Evolutionary conservation across 2,113 vertebrate species (phyloP).

Genomic region (Agapornis roseicollis): DNA sequence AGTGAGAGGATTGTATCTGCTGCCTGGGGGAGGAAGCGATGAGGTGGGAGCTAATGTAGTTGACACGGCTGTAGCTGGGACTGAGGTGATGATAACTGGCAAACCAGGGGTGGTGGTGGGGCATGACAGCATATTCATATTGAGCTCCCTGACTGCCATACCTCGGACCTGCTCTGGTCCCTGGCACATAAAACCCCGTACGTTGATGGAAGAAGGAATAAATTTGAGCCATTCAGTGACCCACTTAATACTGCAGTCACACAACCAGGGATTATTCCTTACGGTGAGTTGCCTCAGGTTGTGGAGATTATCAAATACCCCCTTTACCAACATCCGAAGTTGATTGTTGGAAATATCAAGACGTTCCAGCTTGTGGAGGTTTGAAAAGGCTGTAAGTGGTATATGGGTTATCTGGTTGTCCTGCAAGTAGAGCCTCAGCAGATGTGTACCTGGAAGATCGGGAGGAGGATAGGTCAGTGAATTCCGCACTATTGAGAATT

Average conservation of each 20-base stretch:
- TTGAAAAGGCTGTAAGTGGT: conserved; percentile 87
- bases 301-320: conserved; percentile 89
- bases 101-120: conserved; percentile 76
- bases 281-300: conserved; percentile 89
- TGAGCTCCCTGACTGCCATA: conserved; percentile 95
- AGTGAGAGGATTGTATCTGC: conserved; percentile 42
- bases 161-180: conserved; percentile 92
- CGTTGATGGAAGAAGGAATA: conserved; percentile 86
- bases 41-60: conserved; percentile 52
- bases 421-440: conserved; percentile 90
- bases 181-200: conserved; percentile 92
- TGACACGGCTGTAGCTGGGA: conserved; percentile 67
- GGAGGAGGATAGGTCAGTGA: conserved; percentile 90
- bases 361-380: conserved; percentile 87
- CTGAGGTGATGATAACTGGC: conserved; percentile 70
- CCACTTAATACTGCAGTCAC: conserved; percentile 95
- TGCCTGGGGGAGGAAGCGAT: conserved; percentile 43
- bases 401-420: conserved; percentile 97
- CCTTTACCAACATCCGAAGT: conserved; percentile 86
- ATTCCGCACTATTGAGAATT: conserved; percentile 93
- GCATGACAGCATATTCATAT: conserved; percentile 90
- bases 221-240: conserved; percentile 95
- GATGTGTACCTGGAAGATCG: conserved; percentile 85
- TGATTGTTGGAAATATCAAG: conserved; percentile 95
- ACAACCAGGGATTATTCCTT: conserved; percentile 93